phyloP scores from a whole-genome alignment of 2,113 vertebrate genomes.

The Gambusia holbrooki region DNA sequence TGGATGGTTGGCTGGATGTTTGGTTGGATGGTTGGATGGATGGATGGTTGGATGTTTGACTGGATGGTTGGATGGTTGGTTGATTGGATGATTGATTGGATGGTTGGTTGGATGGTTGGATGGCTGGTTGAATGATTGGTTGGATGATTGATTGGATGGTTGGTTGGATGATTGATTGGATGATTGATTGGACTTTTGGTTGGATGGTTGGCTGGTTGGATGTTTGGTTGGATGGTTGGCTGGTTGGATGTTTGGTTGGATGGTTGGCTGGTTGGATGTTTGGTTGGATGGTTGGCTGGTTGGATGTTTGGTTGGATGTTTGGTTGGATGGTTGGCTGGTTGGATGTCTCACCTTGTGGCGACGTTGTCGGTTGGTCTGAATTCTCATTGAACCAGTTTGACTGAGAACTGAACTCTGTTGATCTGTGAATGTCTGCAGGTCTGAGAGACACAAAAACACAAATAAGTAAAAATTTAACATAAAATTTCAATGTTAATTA shows the following conservation, averaged over 20 bases:
- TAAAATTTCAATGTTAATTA: neutral
- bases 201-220: neutral
- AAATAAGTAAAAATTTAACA: neutral
- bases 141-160: neutral
- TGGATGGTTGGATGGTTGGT: neutral
- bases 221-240: neutral
- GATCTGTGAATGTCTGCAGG: constrained; percentile 14
- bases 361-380: constrained; percentile 10
- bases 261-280: neutral
- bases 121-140: too few relatives aligned
- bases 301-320: neutral
- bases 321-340: neutral
- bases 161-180: neutral
- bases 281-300: neutral
- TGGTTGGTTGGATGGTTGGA: neutral
- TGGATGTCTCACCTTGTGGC: constrained; percentile 28
- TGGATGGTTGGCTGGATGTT: neutral
- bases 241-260: too few relatives aligned
- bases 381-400: constrained; percentile 3
- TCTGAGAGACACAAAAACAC: constrained; percentile 34
- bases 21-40: neutral
- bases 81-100: neutral
- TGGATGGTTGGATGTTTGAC: too few relatives aligned
- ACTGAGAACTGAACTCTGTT: neutral
- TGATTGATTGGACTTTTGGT: neutral